Base-by-base conservation (phyloP, 2,113 vertebrate genomes). In the Corydoras maculifer region DNA sequence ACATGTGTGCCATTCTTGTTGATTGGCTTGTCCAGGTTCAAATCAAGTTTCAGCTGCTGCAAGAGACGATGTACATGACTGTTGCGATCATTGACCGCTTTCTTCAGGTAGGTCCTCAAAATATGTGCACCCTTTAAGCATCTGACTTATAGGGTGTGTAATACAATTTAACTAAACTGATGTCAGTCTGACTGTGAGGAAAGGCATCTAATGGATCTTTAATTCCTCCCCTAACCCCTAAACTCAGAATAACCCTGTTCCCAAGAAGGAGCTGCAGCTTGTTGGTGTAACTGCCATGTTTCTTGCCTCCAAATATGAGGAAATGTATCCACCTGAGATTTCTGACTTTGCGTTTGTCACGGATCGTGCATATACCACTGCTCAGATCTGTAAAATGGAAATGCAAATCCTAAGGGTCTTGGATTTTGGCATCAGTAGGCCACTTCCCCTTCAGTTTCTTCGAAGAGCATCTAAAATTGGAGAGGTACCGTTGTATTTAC, bases 1-100 rank as follows among this genome's bases (percentile, higher is more conserved):
- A 90, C 65, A 94, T 94, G 93, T 81, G 86, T 32, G 92, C 93
- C 14, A 86, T 91, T 35, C 86, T 95, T 3, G 78, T 94, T n/a
- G 91, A 97, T 84, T 95, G 94, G 94, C 88, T 98, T 0, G 90
- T 94, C 0, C 91, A 95, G 77, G 88, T 94, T 54, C 90, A 90
- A 12, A 64, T 90, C 0, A 92, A 93, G 66, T 93, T 95, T 58
- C 82, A 66, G 0, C 84, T 97, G 15, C 85, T 91, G 4, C 90
- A 93, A 74, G 94, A 95, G 70, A 98, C 93, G 0, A 89, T 96
- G 90, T 97, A 94, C 74, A 88, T 94, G 91, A 88, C 93, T 0
- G 90, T 92, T 12, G 87, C 88, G 11, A 87, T 96, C 65, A 91
- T 91, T 0, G 89, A 96, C 67, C 87, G 84, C 57, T 97, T 92